Evolutionary conservation across 2,797 vertebrate species (phyloP).

Genomic region (Chromobotia macracanthus): DNA sequence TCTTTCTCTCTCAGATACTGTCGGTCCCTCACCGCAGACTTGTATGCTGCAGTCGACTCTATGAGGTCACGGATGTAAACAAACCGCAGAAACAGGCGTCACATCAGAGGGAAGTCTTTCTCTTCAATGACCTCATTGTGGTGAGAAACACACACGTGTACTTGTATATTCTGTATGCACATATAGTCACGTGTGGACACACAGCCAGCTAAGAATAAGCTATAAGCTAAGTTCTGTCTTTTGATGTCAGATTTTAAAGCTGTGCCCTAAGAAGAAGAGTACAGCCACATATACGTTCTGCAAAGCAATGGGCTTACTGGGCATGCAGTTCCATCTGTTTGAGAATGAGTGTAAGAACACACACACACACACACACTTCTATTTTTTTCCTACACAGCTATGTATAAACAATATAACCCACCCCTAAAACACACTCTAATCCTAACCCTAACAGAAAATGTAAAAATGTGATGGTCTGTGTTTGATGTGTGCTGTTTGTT

Average conservation of each 20-base stretch:
- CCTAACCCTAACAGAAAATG: no score
- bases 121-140: constrained; percentile 97
- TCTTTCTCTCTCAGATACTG: constrained; percentile 81
- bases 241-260: constrained; percentile 88
- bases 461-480: no score
- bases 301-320: constrained; percentile 92
- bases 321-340: constrained; percentile 98
- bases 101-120: constrained; percentile 97
- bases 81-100: constrained; percentile 97
- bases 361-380: not conserved
- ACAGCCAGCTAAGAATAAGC: not conserved
- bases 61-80: constrained; percentile 94
- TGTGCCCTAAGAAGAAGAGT: constrained; percentile 98
- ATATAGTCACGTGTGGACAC: not conserved
- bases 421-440: no score
- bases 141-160: constrained; percentile 73
- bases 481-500: not conserved
- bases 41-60: constrained; percentile 97
- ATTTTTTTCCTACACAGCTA: no score
- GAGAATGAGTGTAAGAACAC: constrained; percentile 91
- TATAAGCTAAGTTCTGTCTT: not conserved
- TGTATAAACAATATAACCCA: no score
- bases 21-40: constrained; percentile 94
- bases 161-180: constrained; percentile 54
- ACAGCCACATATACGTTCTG: constrained; percentile 96